These are phyloP conservation scores for Eristalis arbustorum DNA, from an alignment of 2,888 invertebrate genomes.

Conservation along the genomic window DNA sequence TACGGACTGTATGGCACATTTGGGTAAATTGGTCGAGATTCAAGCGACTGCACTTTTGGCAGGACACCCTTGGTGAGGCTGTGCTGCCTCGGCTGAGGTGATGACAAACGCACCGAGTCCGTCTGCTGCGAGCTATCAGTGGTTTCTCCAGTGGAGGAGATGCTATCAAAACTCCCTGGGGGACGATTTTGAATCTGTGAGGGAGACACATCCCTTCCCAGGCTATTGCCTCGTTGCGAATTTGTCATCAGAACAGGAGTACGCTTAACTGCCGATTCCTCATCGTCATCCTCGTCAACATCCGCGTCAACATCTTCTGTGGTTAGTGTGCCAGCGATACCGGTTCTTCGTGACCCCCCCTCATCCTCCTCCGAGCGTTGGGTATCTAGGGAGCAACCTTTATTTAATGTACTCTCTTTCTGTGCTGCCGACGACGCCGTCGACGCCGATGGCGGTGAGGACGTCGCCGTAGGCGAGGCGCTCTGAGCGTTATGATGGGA, in stretches of 20 bases:
- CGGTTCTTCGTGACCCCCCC: conserved; percentile 1
- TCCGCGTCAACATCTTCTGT: conserved; percentile 61
- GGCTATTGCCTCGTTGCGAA: conserved; percentile 27
- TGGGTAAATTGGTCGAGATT: conserved; percentile 85
- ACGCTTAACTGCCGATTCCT: conserved; percentile 35
- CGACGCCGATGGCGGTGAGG: background rate
- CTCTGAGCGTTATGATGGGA: conserved; percentile 11
- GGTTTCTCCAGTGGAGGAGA: conserved; percentile 22
- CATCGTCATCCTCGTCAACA: conserved; percentile 57
- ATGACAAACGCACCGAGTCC: conserved; percentile 5
- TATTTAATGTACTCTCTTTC: conserved; percentile 48
- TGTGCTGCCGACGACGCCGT: background rate
- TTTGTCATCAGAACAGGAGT: conserved; percentile 9
- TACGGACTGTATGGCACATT: conserved; percentile 87
- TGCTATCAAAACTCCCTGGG: conserved; percentile 41
- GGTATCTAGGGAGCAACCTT: conserved; percentile 52
- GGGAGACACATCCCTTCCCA: conserved; percentile 17
- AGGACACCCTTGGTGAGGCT: conserved; percentile 60
- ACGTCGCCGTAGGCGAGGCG: background rate
- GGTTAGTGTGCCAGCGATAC: conserved; percentile 11
- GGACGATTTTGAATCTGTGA: conserved; percentile 14
- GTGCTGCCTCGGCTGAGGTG: conserved; percentile 34
- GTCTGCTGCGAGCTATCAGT: conserved; percentile 27
- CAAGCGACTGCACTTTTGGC: conserved; percentile 77
- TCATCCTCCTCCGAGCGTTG: conserved; percentile 55